Evolutionary conservation across 2,113 vertebrate genomes (phyloP), one percentile per base, ranked within the genome.

Genomic region (Callipepla squamata): DNA sequence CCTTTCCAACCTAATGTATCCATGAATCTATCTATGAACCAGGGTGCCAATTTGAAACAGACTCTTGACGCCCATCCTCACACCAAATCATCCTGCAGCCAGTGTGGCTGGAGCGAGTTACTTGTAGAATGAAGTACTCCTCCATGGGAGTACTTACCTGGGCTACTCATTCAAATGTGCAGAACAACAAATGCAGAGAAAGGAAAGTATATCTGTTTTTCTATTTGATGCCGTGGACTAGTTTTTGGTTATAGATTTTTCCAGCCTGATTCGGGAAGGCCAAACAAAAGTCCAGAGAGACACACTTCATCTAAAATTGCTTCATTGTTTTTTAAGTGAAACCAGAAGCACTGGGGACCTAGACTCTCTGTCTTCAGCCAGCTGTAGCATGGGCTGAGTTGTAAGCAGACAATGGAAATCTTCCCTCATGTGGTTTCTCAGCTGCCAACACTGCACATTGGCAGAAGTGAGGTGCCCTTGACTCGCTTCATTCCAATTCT

Each of bases 141-240:
- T 42, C n/a, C 89, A 25, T 21, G 44, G 30, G 38, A 78, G n/a
- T 90, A 95, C 82, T 78, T 61, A 80, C 86, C 34, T 74, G 23
- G 45, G 42, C 32, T 76, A 15, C 59, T 90, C 22, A n/a, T 48
- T 50, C 76, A 7, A 34, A 22, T 7, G 22, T 26, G 74, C 32
- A 79, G 45, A 90, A 67, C n/a, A 77, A 55, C n/a, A 68, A 36
- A 89, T 7, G 75, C 68, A 75, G 5, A 44, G 40, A 80, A 74
- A 82, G 58, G 6, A 30, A 83, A 59, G 59, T 44, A 40, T 57
- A 88, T 79, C 51, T 85, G 10, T 68, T 78, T 70, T 70, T 76
- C 0, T 74, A 55, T 59, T 85, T 82, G 58, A 91, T 53, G 21
- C n/a, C 58, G 1, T 61, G 14, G 14, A 66, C 8, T 74, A 65